Conservation (phyloP, 2,113 vertebrate species). For the Neodontobutis hainanensis region DNA sequence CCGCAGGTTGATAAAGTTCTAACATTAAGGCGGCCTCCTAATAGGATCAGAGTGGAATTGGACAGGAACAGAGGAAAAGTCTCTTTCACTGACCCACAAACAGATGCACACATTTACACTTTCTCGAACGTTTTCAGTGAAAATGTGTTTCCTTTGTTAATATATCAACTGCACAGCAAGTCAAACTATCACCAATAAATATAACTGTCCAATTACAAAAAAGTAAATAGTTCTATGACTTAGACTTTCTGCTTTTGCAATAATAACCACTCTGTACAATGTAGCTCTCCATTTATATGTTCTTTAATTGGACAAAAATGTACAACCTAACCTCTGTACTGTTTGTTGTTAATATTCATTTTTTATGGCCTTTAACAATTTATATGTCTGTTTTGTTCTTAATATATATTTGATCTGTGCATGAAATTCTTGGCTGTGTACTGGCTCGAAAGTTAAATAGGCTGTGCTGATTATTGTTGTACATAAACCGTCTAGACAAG, state of each 20-base stretch:
- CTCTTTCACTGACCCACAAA: neutral
- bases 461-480: too few species aligned
- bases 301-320: too few species aligned
- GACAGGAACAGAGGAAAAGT: neutral
- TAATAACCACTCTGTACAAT: too few species aligned
- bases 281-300: too few species aligned
- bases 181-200: neutral
- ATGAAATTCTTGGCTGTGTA: too few species aligned
- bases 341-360: too few species aligned
- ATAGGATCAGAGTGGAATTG: constrained; percentile 13
- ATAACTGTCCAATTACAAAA: neutral
- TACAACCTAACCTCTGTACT: too few species aligned
- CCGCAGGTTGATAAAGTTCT: neutral
- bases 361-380: too few species aligned
- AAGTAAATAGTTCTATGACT: neutral
- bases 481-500: too few species aligned
- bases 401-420: too few species aligned
- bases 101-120: neutral
- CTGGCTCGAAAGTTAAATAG: too few species aligned
- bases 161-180: neutral
- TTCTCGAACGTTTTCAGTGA: constrained; percentile 1
- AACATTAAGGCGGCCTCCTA: neutral
- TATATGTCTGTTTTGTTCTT: too few species aligned
- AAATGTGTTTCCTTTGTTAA: neutral
- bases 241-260: neutral